Conservation (phyloP, 2,113 vertebrate genomes). For the Reinhardtius hippoglossoides region DNA sequence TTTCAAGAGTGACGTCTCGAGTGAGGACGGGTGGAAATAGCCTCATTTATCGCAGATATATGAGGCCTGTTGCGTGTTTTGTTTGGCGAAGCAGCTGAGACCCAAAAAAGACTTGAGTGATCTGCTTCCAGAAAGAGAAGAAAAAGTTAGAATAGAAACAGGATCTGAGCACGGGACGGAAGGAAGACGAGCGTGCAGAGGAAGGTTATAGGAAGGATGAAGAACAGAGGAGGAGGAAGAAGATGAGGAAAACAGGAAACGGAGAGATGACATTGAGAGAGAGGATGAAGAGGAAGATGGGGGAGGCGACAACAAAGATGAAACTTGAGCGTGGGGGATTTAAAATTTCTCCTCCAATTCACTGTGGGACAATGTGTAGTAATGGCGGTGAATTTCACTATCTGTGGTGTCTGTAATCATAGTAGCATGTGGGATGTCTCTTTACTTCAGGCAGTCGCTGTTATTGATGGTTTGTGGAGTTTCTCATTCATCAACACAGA, state of each 20-base stretch:
- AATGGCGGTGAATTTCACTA: conserved; percentile 5
- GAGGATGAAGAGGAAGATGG: not conserved
- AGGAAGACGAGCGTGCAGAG: conserved; percentile 25
- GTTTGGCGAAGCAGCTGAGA: conserved; percentile 30
- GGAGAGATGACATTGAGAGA: conserved; percentile 26
- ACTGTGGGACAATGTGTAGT: not conserved
- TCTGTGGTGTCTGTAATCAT: conserved; percentile 5
- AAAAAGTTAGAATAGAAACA: conserved; percentile 2
- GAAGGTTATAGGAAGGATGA: conserved; percentile 49
- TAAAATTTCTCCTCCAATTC: conserved; percentile 8
- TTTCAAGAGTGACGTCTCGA: conserved; percentile 2
- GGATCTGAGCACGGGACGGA: conserved; percentile 15
- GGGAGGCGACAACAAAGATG: not conserved
- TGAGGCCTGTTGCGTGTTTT: conserved; percentile 44
- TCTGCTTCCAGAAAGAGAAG: conserved; percentile 37
- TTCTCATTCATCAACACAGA: conserved; percentile 28
- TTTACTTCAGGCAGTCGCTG: not conserved
- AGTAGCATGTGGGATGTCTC: not conserved
- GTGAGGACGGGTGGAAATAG: not conserved
- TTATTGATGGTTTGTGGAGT: conserved; percentile 18
- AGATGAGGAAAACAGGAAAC: conserved; percentile 20
- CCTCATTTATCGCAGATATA: conserved; percentile 4
- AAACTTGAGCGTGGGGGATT: conserved; percentile 16
- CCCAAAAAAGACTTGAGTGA: conserved; percentile 32
- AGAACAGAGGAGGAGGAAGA: not conserved